Base-by-base conservation (phyloP, 2,797 vertebrate genomes). In the Hypotaenidia philippensis region DNA sequence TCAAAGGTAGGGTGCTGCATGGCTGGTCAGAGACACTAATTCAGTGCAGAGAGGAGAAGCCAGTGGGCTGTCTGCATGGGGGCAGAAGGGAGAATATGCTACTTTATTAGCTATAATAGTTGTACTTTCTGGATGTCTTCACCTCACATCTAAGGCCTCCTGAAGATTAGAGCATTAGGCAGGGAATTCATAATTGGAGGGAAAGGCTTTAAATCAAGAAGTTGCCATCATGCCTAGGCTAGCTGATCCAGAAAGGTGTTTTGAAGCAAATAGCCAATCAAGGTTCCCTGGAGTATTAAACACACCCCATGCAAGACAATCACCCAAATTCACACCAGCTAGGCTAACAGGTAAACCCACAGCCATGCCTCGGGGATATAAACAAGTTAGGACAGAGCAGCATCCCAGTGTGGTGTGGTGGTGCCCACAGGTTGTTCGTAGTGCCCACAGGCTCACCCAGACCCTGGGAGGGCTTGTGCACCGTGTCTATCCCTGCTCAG, bases 311-410 rank as follows among this genome's bases (percentile, higher is more conserved):
- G 5, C 23, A 20, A 16, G 57, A 49, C 17, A 13, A 21, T 11
- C 8, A 1, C 8, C 8, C 3, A 1, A 50, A 31, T 5, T 38
- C 40, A 16, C 6, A 3, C 9, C 0, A 25, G 5, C 18, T 41
- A 52, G 34, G 47, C 5, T 13, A 70, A 15, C 8, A 36, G 27
- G 18, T 22, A 60, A 82, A 52, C 25, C 47, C 63, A 38, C 16
- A 3, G 59, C 55, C 18, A 2, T 1, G 8, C 20, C 36, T 11
- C 0, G 0, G 50, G 0, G 55, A 4, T 40, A 3, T 0, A 3
- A 11, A n/a, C 3, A 2, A 36, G 26, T 13, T 23, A 0, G 0
- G 9, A 57, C 36, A 71, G 47, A 55, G 45, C 76, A 71, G 56
- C 34, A 22, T 11, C 52, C 50, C 34, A 14, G 47, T 5, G 0